Base-by-base conservation (phyloP, 2,797 vertebrate genomes). In the Pseudocheirus occidentalis region DNA sequence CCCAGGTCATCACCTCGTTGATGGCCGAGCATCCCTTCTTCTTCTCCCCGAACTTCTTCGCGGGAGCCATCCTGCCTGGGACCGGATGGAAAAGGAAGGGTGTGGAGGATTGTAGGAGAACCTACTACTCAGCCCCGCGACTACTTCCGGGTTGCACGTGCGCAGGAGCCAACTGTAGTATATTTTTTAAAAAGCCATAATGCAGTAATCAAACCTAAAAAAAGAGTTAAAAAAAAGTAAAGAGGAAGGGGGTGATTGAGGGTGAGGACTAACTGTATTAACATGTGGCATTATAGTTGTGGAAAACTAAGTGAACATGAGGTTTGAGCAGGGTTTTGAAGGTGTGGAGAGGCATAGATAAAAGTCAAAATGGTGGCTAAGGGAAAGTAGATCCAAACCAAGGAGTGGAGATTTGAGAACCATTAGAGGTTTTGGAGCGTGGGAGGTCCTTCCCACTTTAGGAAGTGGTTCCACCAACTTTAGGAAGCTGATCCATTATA, bases 191-290 rank as follows among this genome's bases (percentile, higher is more conserved):
- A 91, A 55, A 11, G 1, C 34, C n/a, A 73, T 40, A 24, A 40
- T 73, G n/a, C 40, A 40, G 16, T 73, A 73, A 73, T 40, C 16
- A 40, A 73, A 73, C 18, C 62, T 73, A 34, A 73, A 92, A 58
- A 95, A 95, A 96, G 90, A 92, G 14, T 50, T 92, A 97, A 73
- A 91, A 94, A 95, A 92, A 52, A 90, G 95, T 92, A 94, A 94
- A 40, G 18, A 31, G 56, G 91, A 57, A 94, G 50, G 55, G 18
- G 16, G 40, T 73, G 34, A 73, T 40, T n/a, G 66, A 6, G 6
- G 3, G 5, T 40, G 6, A 73, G n/a, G 94, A 91, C n/a, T 56
- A 94, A 94, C 18, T n/a, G 54, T 31, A 87, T 95, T 57, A 59
- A 91, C 90, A 46, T 13, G 29, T 40, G 66, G 62, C 62, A 66